Base-by-base conservation (phyloP, 2,113 vertebrate species). In the Hippotragus niger region DNA sequence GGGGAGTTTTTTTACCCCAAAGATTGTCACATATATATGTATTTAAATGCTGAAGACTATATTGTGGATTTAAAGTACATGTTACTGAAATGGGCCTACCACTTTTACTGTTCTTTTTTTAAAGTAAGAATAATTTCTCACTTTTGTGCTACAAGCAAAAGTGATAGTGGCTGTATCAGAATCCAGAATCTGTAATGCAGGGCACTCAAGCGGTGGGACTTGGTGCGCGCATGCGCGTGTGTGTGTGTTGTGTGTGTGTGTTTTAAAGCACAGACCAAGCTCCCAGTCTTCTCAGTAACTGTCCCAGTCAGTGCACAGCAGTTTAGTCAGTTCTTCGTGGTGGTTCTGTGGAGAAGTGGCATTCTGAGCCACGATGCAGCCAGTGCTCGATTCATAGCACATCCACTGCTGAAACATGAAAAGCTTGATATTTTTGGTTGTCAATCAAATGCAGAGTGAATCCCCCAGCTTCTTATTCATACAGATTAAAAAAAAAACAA, bases 381-480 rank as follows among this genome's bases (percentile, higher is more conserved):
- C 90, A 0, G 0, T 31, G 94, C 76, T 97, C 80, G 57, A 40
- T 83, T 58, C 91, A 93, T 19, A 95, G 74, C 0, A 0, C 45
- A 3, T 88, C 90, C 15, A 47, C 27, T 40, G 95, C 95, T 86
- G 58, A 96, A 93, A 91, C 78, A 36, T 67, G 92, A 78, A 97
- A 94, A 82, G 3, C 67, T 93, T 88, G 86, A 58, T 88, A 10
- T 84, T 98, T 97, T 94, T 83, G 95, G 92, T 97, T 88, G 97
- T 95, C 94, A 97, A 43, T 98, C 97, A 96, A 97, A 96, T 3
- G 92, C 82, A 76, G 90, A 93, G 88, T 83, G 96, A 97, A 95
- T 97, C 86, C 82, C 97, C 96, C 92, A 90, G 96, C 97, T 99
- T 98, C 91, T 95, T 98, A 17, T 97, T 98, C 91, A 93, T 88